A percentile compares a stretch with the other conserved stretches of the same genome.
Evolutionary conservation across 2,797 vertebrate genomes (phyloP).

Genomic region (Holocentrus rufus): DNA sequence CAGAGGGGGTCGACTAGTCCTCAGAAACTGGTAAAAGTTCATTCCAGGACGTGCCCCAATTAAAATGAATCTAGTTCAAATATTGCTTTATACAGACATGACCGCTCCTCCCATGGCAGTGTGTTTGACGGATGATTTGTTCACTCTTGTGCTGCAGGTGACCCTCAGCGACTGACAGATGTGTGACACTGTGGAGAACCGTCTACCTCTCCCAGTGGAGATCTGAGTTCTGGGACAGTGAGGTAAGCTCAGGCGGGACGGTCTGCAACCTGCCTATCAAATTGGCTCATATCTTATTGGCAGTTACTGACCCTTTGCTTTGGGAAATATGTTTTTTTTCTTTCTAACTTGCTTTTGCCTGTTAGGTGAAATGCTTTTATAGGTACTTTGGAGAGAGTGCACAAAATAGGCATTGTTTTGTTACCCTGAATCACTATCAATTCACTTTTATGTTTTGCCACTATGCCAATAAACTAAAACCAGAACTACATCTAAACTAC

Average conservation of each 20-base stretch:
- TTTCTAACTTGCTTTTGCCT: too few species aligned
- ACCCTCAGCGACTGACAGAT: constrained; percentile 85
- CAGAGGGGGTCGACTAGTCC: too few species aligned
- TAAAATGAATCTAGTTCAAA: too few species aligned
- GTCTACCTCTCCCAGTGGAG: constrained; percentile 83
- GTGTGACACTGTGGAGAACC: constrained; percentile 85
- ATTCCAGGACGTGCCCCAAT: too few species aligned
- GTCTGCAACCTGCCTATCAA: background rate
- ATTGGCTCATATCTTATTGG: background rate
- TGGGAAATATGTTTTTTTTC: background rate
- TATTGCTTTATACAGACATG: background rate
- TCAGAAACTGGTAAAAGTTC: too few species aligned
- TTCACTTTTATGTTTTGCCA: too few species aligned
- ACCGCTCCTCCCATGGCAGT: background rate
- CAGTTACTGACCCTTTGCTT: background rate
- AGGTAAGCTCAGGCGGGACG: constrained; percentile 77
- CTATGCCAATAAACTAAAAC: background rate
- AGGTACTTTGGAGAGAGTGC: background rate
- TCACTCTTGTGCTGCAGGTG: constrained; percentile 72
- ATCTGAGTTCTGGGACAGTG: constrained; percentile 87
- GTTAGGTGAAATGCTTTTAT: too few species aligned
- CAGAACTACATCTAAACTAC: background rate
- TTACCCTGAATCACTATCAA: background rate
- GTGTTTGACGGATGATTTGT: background rate
- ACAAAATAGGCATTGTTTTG: background rate